Base-by-base conservation (phyloP, 2,797 vertebrate genomes). In the Moxostoma hubbsi region DNA sequence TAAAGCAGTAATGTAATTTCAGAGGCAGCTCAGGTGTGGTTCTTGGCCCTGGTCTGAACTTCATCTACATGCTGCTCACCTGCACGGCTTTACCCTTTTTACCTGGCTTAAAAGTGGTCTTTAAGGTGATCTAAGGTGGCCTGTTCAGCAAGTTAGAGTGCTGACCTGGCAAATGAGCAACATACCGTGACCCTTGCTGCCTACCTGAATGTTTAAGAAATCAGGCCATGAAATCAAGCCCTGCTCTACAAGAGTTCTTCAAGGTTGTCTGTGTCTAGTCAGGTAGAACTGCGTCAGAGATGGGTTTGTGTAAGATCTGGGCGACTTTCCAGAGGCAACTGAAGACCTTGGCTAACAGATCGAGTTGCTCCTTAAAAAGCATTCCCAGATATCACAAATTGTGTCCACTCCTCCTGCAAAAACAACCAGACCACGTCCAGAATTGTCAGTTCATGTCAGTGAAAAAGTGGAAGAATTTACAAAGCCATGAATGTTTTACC, bases 1-100 rank as follows among this genome's bases (percentile, higher is more conserved):
- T n/a, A n/a, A n/a, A n/a, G n/a, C 89, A 89, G 89, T 91, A 86
- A 91, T 90, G 81, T 84, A 64, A 84, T 84, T 82, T 88, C 81
- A 84, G 79, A 83, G 51, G 71, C 43, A 84, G 86, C 86, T 88
- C 83, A 81, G 89, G 88, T 90, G 86, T 79, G 80, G 65, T 69
- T 18, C 50, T 77, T 61, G 43, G 74, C 65, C 65, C 78, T 13
- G 12, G 13, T 82, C 76, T n/a, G n/a, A n/a, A n/a, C n/a, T n/a
- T n/a, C n/a, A n/a, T n/a, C n/a, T n/a, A n/a, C n/a, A n/a, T n/a
- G n/a, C n/a, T n/a, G n/a, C n/a, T n/a, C n/a, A n/a, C n/a, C n/a
- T 51, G 50, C 10, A 6, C 50, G 10, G 6, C 50, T n/a, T n/a
- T n/a, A n/a, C n/a, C n/a, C n/a, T n/a, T n/a, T n/a, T n/a, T n/a